phyloP scores from a whole-genome alignment of 2,113 vertebrate species.

The Benitochromis conjunctus region DNA sequence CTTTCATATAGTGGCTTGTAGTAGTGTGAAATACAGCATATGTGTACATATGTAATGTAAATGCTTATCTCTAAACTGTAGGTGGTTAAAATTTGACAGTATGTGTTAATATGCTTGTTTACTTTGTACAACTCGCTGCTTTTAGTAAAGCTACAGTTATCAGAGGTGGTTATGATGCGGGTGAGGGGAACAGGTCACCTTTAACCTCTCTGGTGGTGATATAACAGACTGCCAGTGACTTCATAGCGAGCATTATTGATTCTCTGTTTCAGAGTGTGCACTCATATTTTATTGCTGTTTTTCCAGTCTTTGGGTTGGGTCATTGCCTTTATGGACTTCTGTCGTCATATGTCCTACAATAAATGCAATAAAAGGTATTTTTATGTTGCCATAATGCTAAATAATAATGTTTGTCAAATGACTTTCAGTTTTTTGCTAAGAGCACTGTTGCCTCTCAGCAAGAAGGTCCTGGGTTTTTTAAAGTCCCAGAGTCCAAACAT shows the following conservation, averaged over 20 bases:
- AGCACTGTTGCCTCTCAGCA: neutral
- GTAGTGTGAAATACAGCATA: neutral
- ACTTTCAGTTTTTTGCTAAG: neutral
- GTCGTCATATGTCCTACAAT: neutral
- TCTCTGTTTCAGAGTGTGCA: neutral
- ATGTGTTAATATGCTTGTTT: neutral
- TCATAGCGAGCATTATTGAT: neutral
- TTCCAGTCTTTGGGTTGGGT: neutral
- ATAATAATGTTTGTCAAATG: neutral
- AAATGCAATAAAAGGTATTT: neutral
- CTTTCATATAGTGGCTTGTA: neutral
- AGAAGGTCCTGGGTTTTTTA: neutral
- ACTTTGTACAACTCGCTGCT: neutral
- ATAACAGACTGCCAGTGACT: neutral
- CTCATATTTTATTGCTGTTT: neutral
- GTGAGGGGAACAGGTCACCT: neutral
- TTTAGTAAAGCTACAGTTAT: neutral
- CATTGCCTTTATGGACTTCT: neutral
- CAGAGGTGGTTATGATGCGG: neutral
- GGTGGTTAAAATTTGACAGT: neutral
- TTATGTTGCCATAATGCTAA: neutral
- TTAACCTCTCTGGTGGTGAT: neutral
- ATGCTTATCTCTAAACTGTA: neutral
- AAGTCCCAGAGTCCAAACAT: neutral
- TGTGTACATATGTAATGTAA: neutral